Evolutionary conservation across 2,888 invertebrate genomes (phyloP), one percentile per base, ranked within the genome.

Genomic region (Drosophila paramelanica): DNA sequence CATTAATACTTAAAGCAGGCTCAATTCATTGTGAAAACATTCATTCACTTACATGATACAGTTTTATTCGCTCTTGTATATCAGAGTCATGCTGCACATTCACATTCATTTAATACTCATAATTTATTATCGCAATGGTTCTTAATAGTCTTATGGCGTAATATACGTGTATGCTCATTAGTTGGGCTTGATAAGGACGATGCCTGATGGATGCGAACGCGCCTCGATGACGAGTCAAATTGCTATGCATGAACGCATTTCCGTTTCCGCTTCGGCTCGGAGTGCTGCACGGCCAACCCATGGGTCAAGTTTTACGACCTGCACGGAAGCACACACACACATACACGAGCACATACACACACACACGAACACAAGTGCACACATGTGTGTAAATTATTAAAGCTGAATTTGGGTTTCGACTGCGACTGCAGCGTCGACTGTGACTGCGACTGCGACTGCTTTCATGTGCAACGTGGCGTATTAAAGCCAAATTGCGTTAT

Each of bases 401-500:
- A 77, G 71, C 46, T 58, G 55, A 46, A 49, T 70, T 77, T 55
- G 23, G 45, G 46, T 33, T 47, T 49, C 20, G 31, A 10, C 43
- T 67, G 52, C 41, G 43, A 5, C 31, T 31, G 31, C 31, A 10
- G 31, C 31, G 10, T 14, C 14, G 39, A 42, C 17, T 14, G 42
- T 43, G 11, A 33, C 5, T 25, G 39, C 43, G 59, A 57, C 64
- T 8, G 14, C 7, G 52, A 41, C 45, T 67, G 69, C 41, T 70
- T 74, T 73, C 70, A 68, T 60, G 81, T 73, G 88, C 88, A 73
- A 46, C 69, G 66, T 56, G 64, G 72, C 84, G 75, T 77, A 77
- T 73, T 72, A 81, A 87, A 79, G 76, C 80, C 79, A 78, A 88
- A 89, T 79, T 78, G 76, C 82, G 79, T 89, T 87, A 89, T 87